Conservation (phyloP, 2,113 vertebrate species). For the Eidolon helvum region DNA sequence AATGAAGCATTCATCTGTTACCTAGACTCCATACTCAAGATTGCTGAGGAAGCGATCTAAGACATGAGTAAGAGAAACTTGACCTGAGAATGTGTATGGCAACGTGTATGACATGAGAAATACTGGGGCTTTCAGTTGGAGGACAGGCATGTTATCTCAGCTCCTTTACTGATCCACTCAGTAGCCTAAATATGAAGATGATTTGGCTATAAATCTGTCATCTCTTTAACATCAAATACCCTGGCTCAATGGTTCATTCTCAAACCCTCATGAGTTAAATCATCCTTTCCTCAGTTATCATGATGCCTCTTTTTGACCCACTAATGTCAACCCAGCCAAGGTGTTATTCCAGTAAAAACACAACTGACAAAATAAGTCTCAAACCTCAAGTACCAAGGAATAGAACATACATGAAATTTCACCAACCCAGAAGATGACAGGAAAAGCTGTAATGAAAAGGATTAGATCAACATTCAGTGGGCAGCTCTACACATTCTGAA, state of each 20-base stretch:
- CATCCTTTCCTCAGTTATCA: background rate
- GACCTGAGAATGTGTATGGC: fast-evolving
- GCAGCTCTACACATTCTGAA: background rate
- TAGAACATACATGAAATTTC: background rate
- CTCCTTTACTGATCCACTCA: background rate
- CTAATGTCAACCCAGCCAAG: background rate
- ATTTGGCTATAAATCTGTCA: background rate
- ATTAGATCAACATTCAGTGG: background rate
- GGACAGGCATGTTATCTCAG: fast-evolving
- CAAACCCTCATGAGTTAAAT: background rate
- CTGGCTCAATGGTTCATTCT: background rate
- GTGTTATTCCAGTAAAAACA: background rate
- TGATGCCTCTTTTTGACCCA: background rate
- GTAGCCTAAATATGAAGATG: background rate
- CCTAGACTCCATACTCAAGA: background rate
- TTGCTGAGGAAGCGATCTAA: background rate
- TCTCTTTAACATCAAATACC: background rate
- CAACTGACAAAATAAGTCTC: background rate
- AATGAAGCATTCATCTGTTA: background rate
- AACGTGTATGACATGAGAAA: fast-evolving
- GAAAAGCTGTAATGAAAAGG: background rate
- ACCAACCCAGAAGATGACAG: background rate
- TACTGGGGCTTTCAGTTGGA: background rate
- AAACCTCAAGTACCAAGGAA: background rate
- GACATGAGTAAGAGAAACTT: background rate